Percentiles rank a stretch among this genome's conserved stretches.
Conservation (phyloP, 2,888 invertebrate species). For the Spodoptera picta region DNA sequence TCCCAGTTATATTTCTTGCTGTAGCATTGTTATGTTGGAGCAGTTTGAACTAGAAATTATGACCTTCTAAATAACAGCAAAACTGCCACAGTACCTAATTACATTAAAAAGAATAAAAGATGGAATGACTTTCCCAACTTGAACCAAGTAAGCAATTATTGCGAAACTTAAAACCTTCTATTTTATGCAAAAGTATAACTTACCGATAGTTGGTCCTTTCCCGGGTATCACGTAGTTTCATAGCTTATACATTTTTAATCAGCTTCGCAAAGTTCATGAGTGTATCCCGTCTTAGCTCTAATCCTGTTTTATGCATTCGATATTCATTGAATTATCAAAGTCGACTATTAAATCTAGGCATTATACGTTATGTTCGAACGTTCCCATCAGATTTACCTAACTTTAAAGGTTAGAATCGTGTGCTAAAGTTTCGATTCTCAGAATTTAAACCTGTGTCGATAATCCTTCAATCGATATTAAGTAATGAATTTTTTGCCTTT, state of each 20-base stretch:
- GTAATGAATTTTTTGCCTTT: slow-evolving; percentile 22
- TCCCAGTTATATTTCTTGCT: too few species aligned
- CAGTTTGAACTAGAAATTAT: too few species aligned
- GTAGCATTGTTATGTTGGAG: too few species aligned
- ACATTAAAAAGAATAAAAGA: too few species aligned
- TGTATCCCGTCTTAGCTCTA: slow-evolving; percentile 12
- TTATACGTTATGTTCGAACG: neutral
- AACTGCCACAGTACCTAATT: too few species aligned
- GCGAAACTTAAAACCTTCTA: neutral
- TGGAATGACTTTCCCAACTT: neutral
- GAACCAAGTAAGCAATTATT: neutral
- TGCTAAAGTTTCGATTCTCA: slow-evolving; percentile 29
- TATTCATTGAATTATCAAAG: slow-evolving; percentile 31
- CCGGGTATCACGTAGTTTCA: slow-evolving; percentile 3
- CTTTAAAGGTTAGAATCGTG: slow-evolving; percentile 48
- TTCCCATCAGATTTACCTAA: slow-evolving; percentile 42
- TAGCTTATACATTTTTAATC: slow-evolving; percentile 13
- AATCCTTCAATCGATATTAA: slow-evolving; percentile 38
- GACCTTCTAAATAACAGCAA: too few species aligned
- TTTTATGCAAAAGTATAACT: slow-evolving; percentile 14
- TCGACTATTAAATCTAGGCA: slow-evolving; percentile 15
- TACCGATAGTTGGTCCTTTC: slow-evolving; percentile 6
- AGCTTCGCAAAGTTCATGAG: slow-evolving; percentile 3
- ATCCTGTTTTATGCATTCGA: slow-evolving; percentile 25
- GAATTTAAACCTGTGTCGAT: slow-evolving; percentile 28